phyloP scores from a whole-genome alignment of 2,113 vertebrate genomes.

The Ramphastos sulfuratus region DNA sequence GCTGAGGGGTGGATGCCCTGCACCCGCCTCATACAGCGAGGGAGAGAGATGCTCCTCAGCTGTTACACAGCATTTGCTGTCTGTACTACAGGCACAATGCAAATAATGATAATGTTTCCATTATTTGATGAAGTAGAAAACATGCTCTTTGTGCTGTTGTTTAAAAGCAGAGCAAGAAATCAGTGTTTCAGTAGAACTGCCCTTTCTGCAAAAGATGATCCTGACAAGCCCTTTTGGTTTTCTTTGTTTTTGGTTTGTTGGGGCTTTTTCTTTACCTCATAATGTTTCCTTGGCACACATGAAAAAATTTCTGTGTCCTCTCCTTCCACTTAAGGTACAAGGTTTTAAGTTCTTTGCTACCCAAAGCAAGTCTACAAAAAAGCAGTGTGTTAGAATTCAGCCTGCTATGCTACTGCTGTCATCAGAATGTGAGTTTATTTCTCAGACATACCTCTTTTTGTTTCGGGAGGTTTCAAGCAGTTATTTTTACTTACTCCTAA shows the following conservation, averaged over 20 bases:
- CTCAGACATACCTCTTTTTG: background rate
- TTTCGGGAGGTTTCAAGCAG: background rate
- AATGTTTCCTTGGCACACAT: background rate
- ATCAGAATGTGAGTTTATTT: background rate
- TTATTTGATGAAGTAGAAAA: background rate
- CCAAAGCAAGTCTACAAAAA: background rate
- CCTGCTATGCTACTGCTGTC: background rate
- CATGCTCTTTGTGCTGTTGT: rapidly evolving
- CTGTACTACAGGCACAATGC: background rate
- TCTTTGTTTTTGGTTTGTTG: background rate
- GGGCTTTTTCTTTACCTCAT: background rate
- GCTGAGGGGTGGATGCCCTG: background rate
- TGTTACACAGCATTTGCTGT: rapidly evolving
- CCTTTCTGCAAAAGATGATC: background rate
- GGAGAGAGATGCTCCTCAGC: background rate
- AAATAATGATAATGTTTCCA: background rate
- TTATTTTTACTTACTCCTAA: background rate
- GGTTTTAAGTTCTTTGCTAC: background rate
- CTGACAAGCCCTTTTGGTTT: background rate
- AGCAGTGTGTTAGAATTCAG: background rate
- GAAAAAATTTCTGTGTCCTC: background rate
- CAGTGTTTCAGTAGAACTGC: background rate
- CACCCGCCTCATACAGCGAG: rapidly evolving
- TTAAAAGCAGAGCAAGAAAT: background rate
- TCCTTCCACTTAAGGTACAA: background rate